These are phyloP conservation scores for Coptodon rendalli DNA, from an alignment of 2,113 vertebrate species.

Conservation along the genomic window DNA sequence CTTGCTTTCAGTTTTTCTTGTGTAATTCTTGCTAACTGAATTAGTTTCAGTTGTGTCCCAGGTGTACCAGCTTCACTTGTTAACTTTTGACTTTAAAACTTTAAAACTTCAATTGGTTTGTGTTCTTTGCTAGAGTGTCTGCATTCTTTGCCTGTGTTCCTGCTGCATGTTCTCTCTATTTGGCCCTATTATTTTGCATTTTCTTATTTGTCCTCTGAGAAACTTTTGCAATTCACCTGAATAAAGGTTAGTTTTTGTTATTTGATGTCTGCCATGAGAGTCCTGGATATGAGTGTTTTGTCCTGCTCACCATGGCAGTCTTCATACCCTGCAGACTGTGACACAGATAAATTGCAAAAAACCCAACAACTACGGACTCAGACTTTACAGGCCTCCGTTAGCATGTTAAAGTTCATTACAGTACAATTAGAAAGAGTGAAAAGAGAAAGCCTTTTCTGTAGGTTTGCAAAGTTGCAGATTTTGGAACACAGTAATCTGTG, in stretches of 20 bases:
- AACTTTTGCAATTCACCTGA: neutral
- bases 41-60: neutral
- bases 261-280: neutral
- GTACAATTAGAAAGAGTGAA: neutral
- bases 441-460: neutral
- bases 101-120: neutral
- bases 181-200: neutral
- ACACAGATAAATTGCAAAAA: neutral
- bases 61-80: rapidly evolving
- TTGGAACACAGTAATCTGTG: neutral
- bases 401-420: neutral
- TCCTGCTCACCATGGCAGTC: neutral
- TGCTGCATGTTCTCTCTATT: neutral
- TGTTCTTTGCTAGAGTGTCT: neutral
- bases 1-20: neutral
- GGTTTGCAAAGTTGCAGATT: neutral
- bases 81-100: neutral
- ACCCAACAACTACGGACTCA: neutral
- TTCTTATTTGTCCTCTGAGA: neutral
- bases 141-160: neutral
- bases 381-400: neutral
- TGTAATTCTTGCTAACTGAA: neutral
- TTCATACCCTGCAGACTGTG: neutral
- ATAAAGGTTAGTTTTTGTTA: neutral
- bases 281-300: neutral